Conservation (phyloP, 1,140 invertebrate genomes). For the Streblospio benedicti region DNA sequence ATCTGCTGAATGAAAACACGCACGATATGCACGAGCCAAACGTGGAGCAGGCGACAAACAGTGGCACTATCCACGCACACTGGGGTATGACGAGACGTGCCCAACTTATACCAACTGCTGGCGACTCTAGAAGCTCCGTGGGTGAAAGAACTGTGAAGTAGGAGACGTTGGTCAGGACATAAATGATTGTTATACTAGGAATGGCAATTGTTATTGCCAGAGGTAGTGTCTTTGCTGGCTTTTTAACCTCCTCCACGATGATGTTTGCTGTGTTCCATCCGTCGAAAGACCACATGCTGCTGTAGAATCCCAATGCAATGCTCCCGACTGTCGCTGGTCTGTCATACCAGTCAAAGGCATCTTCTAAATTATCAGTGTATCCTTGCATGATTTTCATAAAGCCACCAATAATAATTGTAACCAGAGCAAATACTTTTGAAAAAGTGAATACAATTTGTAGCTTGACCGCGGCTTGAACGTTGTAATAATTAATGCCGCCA, state of each 20-base stretch:
- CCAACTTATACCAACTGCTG: constrained; percentile 90
- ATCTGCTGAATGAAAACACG: too few species aligned
- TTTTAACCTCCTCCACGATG: too few species aligned
- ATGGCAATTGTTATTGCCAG: constrained; percentile 49
- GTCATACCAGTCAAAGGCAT: constrained; percentile 46
- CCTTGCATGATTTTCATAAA: constrained; percentile 59
- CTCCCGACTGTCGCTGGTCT: constrained; percentile 32
- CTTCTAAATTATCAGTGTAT: constrained; percentile 45
- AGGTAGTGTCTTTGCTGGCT: constrained; percentile 51
- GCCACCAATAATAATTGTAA: constrained; percentile 61
- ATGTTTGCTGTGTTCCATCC: too few species aligned
- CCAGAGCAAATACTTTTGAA: constrained; percentile 61
- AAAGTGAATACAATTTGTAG: constrained; percentile 83
- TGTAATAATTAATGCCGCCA: too few species aligned
- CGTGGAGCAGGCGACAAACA: constrained; percentile 39
- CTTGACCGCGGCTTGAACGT: constrained; percentile 74
- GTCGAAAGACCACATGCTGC: constrained; percentile 52
- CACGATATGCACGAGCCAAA: too few species aligned
- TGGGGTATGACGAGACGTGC: too few species aligned
- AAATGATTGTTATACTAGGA: constrained; percentile 46
- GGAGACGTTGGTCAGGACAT: constrained; percentile 49
- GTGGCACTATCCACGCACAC: constrained; percentile 37
- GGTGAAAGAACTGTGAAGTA: constrained; percentile 49
- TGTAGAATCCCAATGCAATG: constrained; percentile 51
- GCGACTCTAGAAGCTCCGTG: constrained; percentile 56